A percentile compares a stretch with the other conserved stretches of the same genome.
These are phyloP conservation scores for Brachynemurus nebulosus DNA, from an alignment of 2,888 invertebrate genomes.

Conservation along the genomic window DNA sequence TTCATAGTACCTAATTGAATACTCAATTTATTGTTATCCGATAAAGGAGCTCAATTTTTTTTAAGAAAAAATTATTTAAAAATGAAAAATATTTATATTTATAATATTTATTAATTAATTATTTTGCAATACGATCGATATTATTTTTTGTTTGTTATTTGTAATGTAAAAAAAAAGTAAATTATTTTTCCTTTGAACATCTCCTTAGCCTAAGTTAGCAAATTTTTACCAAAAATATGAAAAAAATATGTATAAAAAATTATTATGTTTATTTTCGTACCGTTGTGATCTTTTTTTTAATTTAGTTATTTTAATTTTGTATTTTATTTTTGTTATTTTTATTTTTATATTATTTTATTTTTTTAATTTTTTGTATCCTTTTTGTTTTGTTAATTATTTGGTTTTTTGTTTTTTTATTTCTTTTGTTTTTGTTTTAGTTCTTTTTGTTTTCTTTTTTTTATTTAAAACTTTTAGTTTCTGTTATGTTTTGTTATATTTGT, in stretches of 20 bases:
- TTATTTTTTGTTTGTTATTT: no score
- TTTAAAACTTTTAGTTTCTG: neutral
- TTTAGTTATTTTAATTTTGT: no score
- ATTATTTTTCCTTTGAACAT: no score
- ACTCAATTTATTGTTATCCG: neutral
- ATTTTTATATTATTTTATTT: slow-evolving; percentile 8
- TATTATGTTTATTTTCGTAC: no score
- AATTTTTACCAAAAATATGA: no score
- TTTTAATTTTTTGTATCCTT: slow-evolving; percentile 3
- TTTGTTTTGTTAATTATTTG: slow-evolving; percentile 5
- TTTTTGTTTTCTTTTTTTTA: slow-evolving; percentile 9
- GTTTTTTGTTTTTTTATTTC: slow-evolving; percentile 10
- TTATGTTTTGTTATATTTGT: slow-evolving; percentile 11
- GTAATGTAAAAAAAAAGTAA: no score
- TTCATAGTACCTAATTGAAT: slow-evolving; percentile 2
- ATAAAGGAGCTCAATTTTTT: neutral
- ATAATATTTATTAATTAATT: neutral
- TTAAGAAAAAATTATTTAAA: no score
- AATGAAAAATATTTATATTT: neutral
- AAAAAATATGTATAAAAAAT: no score
- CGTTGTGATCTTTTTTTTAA: no score
- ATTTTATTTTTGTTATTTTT: no score
- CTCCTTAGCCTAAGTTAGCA: no score
- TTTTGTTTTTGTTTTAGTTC: slow-evolving; percentile 11
- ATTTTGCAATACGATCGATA: no score